Base-by-base conservation (phyloP, 2,797 vertebrate genomes). In the Eutrigla gurnardus region DNA sequence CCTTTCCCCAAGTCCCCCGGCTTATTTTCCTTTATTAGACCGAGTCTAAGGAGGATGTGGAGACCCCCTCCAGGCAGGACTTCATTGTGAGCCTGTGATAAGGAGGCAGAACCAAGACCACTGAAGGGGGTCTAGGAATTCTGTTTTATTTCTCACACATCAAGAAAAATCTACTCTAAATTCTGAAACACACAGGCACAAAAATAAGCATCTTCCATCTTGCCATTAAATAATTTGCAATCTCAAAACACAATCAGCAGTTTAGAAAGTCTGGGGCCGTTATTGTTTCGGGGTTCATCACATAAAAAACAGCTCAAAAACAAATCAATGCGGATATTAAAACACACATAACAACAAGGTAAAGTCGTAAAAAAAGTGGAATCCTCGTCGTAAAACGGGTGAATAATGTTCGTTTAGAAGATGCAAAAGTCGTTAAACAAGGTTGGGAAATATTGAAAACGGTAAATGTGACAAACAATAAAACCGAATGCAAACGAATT, bases 11-110 rank as follows among this genome's bases (percentile, higher is more conserved):
- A 84, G 76, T 88, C 88, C 82, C 89, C 70, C 25, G 80, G 74
- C 86, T 91, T 78, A 90, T 92, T 89, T 90, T 83, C 82, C 84
- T 85, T 90, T 88, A 89, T 91, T 91, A 82, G 76, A 86, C 68
- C 9, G 12, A 73, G 75, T 69, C 71, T 80, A 77, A 89, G 84
- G 84, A 89, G 86, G 81, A 90, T 79, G 39, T 73, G 54, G 59
- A 81, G 55, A 36, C 60, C 82, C 70, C 79, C 88, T 74, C 49
- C 61, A 70, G 86, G 82, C 72, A 52, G 58, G 78, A 78, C 82
- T 73, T 85, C 47, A 77, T 83, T 86, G 4, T 46, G 65, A 86
- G 68, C 32, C 33, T 67, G 60, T 45, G 82, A 84, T 83, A 87
- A 84, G 74, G 73, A 70, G 70, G 61, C 72, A 76, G 42, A 58